Evolutionary conservation across 2,888 invertebrate genomes (phyloP).

Genomic region (Steinernema scapterisci): DNA sequence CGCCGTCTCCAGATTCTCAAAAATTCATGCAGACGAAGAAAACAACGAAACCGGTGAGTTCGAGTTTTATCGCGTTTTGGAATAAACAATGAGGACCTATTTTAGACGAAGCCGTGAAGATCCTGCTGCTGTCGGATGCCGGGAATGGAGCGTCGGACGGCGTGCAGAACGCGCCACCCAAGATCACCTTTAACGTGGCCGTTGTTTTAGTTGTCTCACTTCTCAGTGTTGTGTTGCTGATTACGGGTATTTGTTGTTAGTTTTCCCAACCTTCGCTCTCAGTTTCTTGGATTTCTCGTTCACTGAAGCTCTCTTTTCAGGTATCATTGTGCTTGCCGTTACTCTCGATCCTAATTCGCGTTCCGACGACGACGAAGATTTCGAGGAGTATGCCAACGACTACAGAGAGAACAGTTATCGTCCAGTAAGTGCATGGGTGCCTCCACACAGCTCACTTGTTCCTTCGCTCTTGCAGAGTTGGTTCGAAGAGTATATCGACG

Average conservation of each 20-base stretch:
- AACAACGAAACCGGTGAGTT: constrained; percentile 29
- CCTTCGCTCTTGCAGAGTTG: not conserved
- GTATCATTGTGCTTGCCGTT: constrained; percentile 37
- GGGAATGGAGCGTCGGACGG: constrained; percentile 39
- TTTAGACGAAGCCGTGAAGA: constrained; percentile 43
- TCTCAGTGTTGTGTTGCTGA: constrained; percentile 46
- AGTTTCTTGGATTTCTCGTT: not conserved
- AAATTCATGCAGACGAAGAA: constrained; percentile 22
- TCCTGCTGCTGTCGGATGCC: constrained; percentile 40
- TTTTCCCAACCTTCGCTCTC: constrained; percentile 32
- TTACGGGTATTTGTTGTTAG: constrained; percentile 54
- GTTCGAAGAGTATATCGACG: constrained; percentile 5
- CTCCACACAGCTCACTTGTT: not conserved
- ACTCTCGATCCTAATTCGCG: constrained; percentile 34
- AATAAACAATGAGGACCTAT: not conserved
- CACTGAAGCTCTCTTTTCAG: constrained; percentile 13
- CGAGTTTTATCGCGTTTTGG: not conserved
- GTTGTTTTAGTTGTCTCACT: constrained; percentile 47
- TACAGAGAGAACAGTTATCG: not conserved
- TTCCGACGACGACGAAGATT: constrained; percentile 6
- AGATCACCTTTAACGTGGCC: constrained; percentile 48
- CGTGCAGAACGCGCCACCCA: constrained; percentile 16
- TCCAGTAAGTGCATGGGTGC: not conserved
- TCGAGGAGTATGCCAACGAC: not conserved
- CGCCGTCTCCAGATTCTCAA: constrained; percentile 13